Base-by-base conservation (phyloP, 2,888 invertebrate species). In the Torymus auratus region DNA sequence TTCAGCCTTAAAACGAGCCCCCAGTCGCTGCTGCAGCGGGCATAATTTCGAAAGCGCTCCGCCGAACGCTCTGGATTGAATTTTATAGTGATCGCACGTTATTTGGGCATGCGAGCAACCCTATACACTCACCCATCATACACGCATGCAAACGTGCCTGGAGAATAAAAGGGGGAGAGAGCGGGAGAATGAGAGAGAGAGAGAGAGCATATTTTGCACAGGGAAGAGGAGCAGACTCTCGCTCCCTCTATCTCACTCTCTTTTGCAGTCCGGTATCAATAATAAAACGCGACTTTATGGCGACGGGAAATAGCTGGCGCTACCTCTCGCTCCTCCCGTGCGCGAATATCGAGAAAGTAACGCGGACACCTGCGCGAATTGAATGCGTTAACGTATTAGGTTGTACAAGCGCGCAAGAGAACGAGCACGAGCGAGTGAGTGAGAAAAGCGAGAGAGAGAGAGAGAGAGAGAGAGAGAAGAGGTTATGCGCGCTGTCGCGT, bases 351-450 rank as follows among this genome's bases (percentile, higher is more conserved):
- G 83, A 81, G 82, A 80, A 78, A 80, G 81, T 78, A 84, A 82
- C 73, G 77, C 82, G 81, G 85, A 84, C 86, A 85, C 83, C 85
- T 86, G 87, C 84, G 84, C 86, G 83, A 86, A 87, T 87, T 85
- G 85, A 86, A 86, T 84, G 83, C 84, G 85, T 85, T 82, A 79
- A 76, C 79, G 70, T 74, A 79, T 83, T 80, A 75, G 58, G 28
- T 69, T 55, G 67, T 56, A 58, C 41, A 41, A 41, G 7, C 7
- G 41, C 1, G 52, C 50, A 2, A 20, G 17, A 17, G 11, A 14
- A 4, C n/a, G 20, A 17, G 7, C 41, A n/a, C n/a, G 5, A 60
- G 28, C 67, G 28, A 62, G 69, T 20, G 56, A 41, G 5, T n/a
- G 15, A 53, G 14, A 23, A 12, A 53, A n/a, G n/a, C n/a, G 15